Base-by-base conservation (phyloP, 2,888 invertebrate species). In the Empis livida region DNA sequence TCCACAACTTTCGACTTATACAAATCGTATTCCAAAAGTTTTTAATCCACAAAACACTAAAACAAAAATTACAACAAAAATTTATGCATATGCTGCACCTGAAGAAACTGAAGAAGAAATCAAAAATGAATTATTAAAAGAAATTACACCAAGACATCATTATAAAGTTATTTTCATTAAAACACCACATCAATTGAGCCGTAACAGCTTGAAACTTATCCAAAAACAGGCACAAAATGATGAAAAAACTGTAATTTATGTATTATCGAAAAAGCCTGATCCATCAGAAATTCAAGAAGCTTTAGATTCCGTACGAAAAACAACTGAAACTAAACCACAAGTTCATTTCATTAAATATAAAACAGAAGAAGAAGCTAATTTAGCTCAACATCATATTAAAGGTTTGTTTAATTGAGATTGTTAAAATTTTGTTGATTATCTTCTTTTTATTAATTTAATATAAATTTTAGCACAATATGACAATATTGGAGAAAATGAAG, bases 231-330 rank as follows among this genome's bases (percentile, higher is more conserved):
- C 61, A 31, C 53, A 58, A 42, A 64, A 62, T 32, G 68, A 69
- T 56, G 68, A 69, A 49, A 68, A 67, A 55, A 69, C 68, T 15
- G 61, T 69, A 46, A 68, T 69, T 49, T 69, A 69, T 51, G 68
- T 69, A 27, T 57, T 67, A 44, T 60, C 63, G 40, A 68, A 68
- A 58, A 67, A 67, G 52, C 59, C 64, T 42, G 67, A 68, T 17
- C 50, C 61, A 11, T 47, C 56, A 23, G 64, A 61, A 16, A 57
- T 67, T 44, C 64, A 66, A 45, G 79, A 85, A 52, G 87, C 88
- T 6, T 80, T 85, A 35, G 79, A 81, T 47, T 82, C 57, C 16
- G 57, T 49, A 10, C 58, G 57, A n/a, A n/a, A n/a, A 30, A 62
- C 65, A 44, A 55, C 57, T 23, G 57, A 65, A 39, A 64, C 57